Percentiles rank a stretch among this genome's conserved stretches.
Conservation (phyloP, 1,140 invertebrate species). For the Drosophila pruinosa region DNA sequence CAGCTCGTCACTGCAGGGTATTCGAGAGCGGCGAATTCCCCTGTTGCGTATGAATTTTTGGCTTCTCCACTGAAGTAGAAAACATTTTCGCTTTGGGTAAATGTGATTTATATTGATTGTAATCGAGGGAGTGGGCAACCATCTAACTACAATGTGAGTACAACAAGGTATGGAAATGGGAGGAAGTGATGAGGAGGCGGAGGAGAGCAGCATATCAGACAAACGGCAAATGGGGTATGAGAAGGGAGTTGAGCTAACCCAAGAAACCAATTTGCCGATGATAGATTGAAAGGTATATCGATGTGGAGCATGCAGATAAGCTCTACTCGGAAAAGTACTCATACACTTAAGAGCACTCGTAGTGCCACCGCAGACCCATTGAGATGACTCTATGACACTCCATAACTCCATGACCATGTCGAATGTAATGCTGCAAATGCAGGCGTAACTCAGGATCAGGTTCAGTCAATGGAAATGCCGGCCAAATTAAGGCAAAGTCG, state of each 20-base stretch:
- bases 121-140: constrained; percentile 66
- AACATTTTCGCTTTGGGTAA: constrained; percentile 81
- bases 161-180: neutral
- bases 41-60: constrained; percentile 81
- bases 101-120: constrained; percentile 82
- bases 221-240: constrained; percentile 55
- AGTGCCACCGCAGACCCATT: constrained; percentile 1
- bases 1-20: neutral
- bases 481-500: constrained; percentile 29
- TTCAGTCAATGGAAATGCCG: no score
- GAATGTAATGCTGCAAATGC: constrained; percentile 22
- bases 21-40: constrained; percentile 61
- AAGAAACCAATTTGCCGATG: constrained; percentile 47
- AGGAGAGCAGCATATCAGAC: constrained; percentile 58
- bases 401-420: neutral
- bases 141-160: constrained; percentile 61
- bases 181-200: neutral
- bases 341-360: neutral
- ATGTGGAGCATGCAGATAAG: constrained; percentile 20
- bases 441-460: neutral
- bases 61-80: constrained; percentile 74
- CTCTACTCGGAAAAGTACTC: neutral
- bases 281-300: constrained; percentile 43
- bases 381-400: neutral
- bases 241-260: constrained; percentile 5